These are phyloP conservation scores for Gymnoscopelus braueri DNA, from an alignment of 2,797 vertebrate species.

Conservation along the genomic window DNA sequence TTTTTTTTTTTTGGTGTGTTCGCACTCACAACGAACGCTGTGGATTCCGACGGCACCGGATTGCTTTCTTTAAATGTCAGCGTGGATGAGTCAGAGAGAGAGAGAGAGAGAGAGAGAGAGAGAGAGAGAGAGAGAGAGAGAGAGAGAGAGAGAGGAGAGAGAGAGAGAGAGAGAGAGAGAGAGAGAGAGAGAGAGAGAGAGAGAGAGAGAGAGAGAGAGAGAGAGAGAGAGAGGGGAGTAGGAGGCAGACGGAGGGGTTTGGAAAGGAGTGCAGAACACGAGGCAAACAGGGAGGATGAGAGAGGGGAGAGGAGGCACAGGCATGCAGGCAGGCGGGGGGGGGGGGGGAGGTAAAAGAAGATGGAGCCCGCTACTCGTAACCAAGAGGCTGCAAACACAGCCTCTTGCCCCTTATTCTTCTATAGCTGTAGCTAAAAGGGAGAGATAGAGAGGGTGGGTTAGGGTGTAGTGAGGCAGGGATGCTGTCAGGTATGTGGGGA, in stretches of 20 bases:
- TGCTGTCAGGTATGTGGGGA: conserved; percentile 48
- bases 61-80: conserved; percentile 74
- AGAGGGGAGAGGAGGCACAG: conserved; percentile 4
- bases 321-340: conserved; percentile 43
- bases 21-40: conserved; percentile 36
- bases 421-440: too few relatives aligned
- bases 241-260: too few relatives aligned
- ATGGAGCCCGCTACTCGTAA: too few relatives aligned
- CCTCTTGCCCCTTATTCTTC: too few relatives aligned
- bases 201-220: conserved; percentile 6
- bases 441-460: too few relatives aligned
- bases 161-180: too few relatives aligned
- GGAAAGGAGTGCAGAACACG: not conserved
- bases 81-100: conserved; percentile 71
- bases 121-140: too few relatives aligned
- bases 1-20: too few relatives aligned
- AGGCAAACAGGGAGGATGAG: conserved; percentile 14
- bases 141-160: too few relatives aligned
- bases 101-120: conserved; percentile 22
- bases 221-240: not conserved
- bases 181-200: conserved; percentile 15
- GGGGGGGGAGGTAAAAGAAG: conserved; percentile 29
- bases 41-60: conserved; percentile 61
- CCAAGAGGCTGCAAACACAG: too few relatives aligned
- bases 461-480: conserved; percentile 1